Base-by-base conservation (phyloP, 2,113 vertebrate species). In the Myrmophylax atrothorax region DNA sequence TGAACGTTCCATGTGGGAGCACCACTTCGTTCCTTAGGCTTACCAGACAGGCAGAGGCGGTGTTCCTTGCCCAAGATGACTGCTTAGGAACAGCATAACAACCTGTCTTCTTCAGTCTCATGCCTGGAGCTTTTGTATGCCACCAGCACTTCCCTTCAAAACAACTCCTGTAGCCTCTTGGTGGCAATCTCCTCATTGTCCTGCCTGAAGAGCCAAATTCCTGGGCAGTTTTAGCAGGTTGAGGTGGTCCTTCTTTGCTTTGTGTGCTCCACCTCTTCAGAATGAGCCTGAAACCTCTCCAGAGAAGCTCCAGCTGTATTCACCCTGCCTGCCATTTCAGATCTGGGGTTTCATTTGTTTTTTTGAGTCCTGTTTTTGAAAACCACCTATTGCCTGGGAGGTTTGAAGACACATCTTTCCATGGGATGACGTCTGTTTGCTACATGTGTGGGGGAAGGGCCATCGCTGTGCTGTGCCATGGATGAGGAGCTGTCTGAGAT, bases 391-490 rank as follows among this genome's bases (percentile, higher is more conserved):
- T 55, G 38, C n/a, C 50, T 38, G 24, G 20, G 22, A 70, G 22
- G 14, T 63, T 69, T 68, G 47, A 33, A n/a, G 64, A 16, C 18
- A 2, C 4, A 0, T 28, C 55, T 18, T 28, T 52, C 52, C 26
- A 0, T 10, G 81, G 66, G 29, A 17, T 26, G 47, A 19, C 0
- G 4, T 12, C 4, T 1, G 0, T 56, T 47, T 59, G 20, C 8
- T 40, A 3, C 29, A 0, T 0, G 0, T 33, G 63, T 74, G 52
- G 50, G 67, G 50, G 55, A 47, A 33, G 40, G 56, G 67, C 31
- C 6, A 0, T 9, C 5, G 1, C 53, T 0, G 6, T 40, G 26
- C 31, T 1, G 16, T 70, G 63, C 73, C 9, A 5, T 3, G 12
- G 35, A 14, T 4, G 1, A 72, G 56, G 66, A 64, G 31, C 79